These are phyloP conservation scores for Lomographa bimaculata DNA, from an alignment of 2,888 invertebrate genomes.

Conservation along the genomic window DNA sequence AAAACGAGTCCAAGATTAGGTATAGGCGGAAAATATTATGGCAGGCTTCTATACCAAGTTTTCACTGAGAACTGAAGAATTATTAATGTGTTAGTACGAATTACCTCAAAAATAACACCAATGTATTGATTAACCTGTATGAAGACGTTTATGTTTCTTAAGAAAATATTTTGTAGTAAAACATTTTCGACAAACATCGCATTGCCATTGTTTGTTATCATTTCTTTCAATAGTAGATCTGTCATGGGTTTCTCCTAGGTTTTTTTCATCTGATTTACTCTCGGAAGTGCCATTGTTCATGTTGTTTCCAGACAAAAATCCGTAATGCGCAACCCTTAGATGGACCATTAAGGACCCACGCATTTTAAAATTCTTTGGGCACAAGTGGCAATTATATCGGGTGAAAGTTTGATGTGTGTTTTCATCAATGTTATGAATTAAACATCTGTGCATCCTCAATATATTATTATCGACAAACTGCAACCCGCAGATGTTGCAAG, in stretches of 20 bases:
- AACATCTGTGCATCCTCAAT: constrained; percentile 88
- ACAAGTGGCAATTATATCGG: constrained; percentile 88
- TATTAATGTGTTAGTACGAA: constrained; percentile 68
- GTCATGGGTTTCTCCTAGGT: constrained; percentile 37
- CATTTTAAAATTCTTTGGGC: constrained; percentile 92
- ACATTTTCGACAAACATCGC: constrained; percentile 92
- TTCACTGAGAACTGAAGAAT: constrained; percentile 8
- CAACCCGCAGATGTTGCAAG: constrained; percentile 88
- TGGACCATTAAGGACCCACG: constrained; percentile 92
- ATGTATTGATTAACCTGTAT: constrained; percentile 86
- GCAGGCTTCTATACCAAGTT: too few species aligned
- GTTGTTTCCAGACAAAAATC: constrained; percentile 66
- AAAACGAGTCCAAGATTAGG: too few species aligned
- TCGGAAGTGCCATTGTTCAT: constrained; percentile 27
- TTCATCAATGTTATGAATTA: constrained; percentile 85
- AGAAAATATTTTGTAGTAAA: constrained; percentile 95
- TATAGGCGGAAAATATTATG: too few species aligned
- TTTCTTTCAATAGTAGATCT: constrained; percentile 54
- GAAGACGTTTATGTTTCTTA: constrained; percentile 93
- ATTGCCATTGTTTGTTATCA: constrained; percentile 93
- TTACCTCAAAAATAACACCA: constrained; percentile 75
- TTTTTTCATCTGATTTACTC: constrained; percentile 40
- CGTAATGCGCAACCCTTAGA: constrained; percentile 90
- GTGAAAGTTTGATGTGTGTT: constrained; percentile 60
- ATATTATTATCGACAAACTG: constrained; percentile 88